Base-by-base conservation (phyloP, 2,113 vertebrate genomes). In the Catharus minimus region DNA sequence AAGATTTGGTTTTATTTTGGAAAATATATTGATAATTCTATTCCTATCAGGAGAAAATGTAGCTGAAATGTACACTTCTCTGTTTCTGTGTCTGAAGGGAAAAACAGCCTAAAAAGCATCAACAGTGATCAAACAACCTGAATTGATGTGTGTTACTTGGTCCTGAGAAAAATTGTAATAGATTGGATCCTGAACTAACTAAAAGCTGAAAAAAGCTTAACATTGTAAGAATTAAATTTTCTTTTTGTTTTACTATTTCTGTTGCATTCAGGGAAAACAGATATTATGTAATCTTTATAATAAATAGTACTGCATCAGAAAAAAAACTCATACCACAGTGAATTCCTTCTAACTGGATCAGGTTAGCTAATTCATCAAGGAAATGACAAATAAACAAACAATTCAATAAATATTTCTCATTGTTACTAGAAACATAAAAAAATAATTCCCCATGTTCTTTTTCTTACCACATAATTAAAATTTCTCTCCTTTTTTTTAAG, bases 271-370 rank as follows among this genome's bases (percentile, higher is more conserved):
- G 10, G 11, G 33, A 80, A 64, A 73, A 13, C 0, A 3, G 3
- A 36, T 55, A 68, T 55, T 32, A 2, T 22, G 41, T 43, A 41
- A 28, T n/a, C 15, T 53, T 64, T 50, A 22, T n/a, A 58, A 27
- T 1, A 30, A 7, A 3, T 6, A 26, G 5, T 39, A 55, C 4
- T 50, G 7, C 9, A 55, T 76, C 30, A 71, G 49, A 13, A 52
- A 82, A 52, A 82, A 68, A 16, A 0, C 0, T 46, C 2, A 2
- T 39, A 28, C 10, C 2, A 9, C 2, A 23, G 5, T 9, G 22
- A 66, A 13, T 39, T 72, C 19, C 19, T 95, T 76, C 39, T 53
- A 46, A 26, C 2, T 16, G 8, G 19, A 80, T 33, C 3, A 64
- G 13, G 15, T 67, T 66, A 62, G 9, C 6, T 43, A 87, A 83